Percentiles rank a stretch among this genome's conserved stretches.
These are phyloP conservation scores for Heteropelma amictum DNA, from an alignment of 2,888 invertebrate genomes.

Conservation along the genomic window DNA sequence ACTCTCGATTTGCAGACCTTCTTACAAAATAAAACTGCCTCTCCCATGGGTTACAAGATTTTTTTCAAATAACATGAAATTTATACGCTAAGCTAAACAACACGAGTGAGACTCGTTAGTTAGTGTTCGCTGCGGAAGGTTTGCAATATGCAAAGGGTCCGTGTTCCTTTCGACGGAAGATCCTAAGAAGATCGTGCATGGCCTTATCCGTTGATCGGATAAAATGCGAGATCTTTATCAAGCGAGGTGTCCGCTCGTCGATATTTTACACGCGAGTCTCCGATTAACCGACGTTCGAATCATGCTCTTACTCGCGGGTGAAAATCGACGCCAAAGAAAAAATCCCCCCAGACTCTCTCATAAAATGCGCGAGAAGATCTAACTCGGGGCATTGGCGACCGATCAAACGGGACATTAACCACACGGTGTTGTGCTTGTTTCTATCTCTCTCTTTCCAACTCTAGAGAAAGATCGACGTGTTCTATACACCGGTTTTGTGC, in stretches of 20 bases:
- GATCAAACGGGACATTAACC: conserved; percentile 77
- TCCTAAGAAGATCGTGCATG: background rate
- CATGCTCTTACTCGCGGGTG: conserved; percentile 30
- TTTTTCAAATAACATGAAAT: too few relatives aligned
- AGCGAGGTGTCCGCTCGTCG: conserved; percentile 13
- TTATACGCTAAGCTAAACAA: too few relatives aligned
- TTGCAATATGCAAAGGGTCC: background rate
- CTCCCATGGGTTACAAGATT: too few relatives aligned
- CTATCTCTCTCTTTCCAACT: conserved; percentile 35
- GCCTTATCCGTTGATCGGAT: background rate
- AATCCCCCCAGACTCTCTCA: background rate
- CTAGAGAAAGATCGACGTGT: conserved; percentile 30
- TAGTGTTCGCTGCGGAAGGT: too few relatives aligned
- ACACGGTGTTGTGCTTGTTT: conserved; percentile 65
- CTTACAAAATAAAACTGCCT: too few relatives aligned
- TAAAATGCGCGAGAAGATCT: conserved; percentile 11
- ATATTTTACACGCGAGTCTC: conserved; percentile 2
- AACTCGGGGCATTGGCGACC: conserved; percentile 62
- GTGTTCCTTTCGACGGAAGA: background rate
- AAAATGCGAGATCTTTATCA: background rate
- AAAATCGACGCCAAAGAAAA: conserved; percentile 4
- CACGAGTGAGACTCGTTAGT: too few relatives aligned
- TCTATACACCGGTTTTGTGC: conserved; percentile 47
- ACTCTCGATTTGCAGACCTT: too few relatives aligned
- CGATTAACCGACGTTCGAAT: conserved; percentile 38